Evolutionary conservation across 2,797 vertebrate genomes (phyloP), one percentile per base, ranked within the genome.

Genomic region (Spondyliosoma cantharus): DNA sequence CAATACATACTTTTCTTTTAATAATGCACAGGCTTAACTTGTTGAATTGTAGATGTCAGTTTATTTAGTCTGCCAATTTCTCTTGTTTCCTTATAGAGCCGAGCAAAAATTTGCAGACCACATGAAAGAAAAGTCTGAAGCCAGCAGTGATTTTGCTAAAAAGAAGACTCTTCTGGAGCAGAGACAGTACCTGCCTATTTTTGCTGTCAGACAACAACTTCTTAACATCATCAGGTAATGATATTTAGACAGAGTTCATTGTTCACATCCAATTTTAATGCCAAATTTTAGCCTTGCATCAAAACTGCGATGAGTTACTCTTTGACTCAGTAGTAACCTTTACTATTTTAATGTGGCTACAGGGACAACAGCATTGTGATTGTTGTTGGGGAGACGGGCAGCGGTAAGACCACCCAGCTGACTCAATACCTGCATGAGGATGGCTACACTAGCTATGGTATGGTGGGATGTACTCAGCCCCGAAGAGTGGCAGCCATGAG

Each of bases 281-380:
- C 15, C 14, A 4, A 16, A 14, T 29, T 6, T 32, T 53, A 20
- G 49, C 16, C 16, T 66, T 11, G 58, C 27, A 57, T 71, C 3
- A 19, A 46, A 74, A 43, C 45, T 56, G 24, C 42, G 32, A 25
- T 42, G 22, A 25, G 5, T 42, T 63, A 24, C 37, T 20, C 5
- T 7, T 29, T 32, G 14, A 17, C 8, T 3, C 12, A 45, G 7
- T 49, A 42, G 5, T 42, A 15, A 43, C 3, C 20, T 27, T 29
- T 1, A 29, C 3, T 56, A 2, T 53, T 57, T 50, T 0, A 15
- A 53, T 53, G 42, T 70, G 1, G 62, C 74, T 48, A 32, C 83
- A 99, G 98, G 91, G 98, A 99, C 91, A 99, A 99, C 92, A 99
- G 96, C 91, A 99, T 99, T 0, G 98, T 99, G 85, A 98, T 99